These are phyloP conservation scores for Rhamphomyia laevipes DNA, from an alignment of 2,888 invertebrate species.

Conservation along the genomic window DNA sequence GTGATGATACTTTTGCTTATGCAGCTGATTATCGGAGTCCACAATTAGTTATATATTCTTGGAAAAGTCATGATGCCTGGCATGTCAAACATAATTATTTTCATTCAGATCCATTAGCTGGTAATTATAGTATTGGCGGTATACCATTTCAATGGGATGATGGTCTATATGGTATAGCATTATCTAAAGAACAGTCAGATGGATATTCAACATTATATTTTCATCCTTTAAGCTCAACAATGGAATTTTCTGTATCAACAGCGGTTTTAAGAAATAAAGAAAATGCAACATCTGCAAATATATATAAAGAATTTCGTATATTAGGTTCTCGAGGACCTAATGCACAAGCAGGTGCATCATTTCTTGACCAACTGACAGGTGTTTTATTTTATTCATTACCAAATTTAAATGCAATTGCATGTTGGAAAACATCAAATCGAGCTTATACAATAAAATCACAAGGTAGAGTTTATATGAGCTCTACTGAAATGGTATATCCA, in stretches of 20 bases:
- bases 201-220: constrained; percentile 64
- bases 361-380: constrained; percentile 56
- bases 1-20: constrained; percentile 61
- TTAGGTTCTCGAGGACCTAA: constrained; percentile 59
- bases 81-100: constrained; percentile 58
- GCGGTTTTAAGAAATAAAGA: constrained; percentile 50
- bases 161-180: constrained; percentile 61
- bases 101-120: constrained; percentile 57
- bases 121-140: constrained; percentile 60
- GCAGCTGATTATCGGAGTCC: constrained; percentile 57
- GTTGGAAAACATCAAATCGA: constrained; percentile 61
- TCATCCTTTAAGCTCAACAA: constrained; percentile 64
- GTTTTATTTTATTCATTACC: constrained; percentile 64
- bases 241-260: constrained; percentile 65
- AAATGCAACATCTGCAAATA: constrained; percentile 38
- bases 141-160: constrained; percentile 64
- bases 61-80: constrained; percentile 60
- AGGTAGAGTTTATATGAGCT: constrained; percentile 58
- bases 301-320: constrained; percentile 52
- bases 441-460: constrained; percentile 57
- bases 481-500: constrained; percentile 61
- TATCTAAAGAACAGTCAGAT: constrained; percentile 50
- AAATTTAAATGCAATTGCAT: constrained; percentile 64
- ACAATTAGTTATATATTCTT: constrained; percentile 64
- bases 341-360: constrained; percentile 61